Percentiles rank a stretch among this genome's conserved stretches.
These are phyloP conservation scores for Meda fulgida DNA, from an alignment of 2,797 vertebrate genomes.

Conservation along the genomic window DNA sequence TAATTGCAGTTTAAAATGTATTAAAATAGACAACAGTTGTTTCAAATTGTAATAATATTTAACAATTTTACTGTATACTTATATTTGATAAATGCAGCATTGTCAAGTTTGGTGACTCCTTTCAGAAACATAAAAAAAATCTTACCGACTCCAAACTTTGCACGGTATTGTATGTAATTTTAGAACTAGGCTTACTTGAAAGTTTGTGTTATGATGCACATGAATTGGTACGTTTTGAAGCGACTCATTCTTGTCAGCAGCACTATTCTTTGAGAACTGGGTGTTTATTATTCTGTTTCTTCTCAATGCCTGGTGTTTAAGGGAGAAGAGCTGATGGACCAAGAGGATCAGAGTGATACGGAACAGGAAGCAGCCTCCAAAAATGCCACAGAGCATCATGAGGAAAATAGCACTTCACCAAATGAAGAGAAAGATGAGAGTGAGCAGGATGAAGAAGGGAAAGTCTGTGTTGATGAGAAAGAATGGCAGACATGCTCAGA, in stretches of 20 bases:
- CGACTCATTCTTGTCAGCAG: background rate
- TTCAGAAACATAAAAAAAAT: background rate
- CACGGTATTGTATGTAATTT: background rate
- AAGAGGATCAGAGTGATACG: conserved; percentile 67
- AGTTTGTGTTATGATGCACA: background rate
- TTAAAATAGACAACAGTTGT: background rate
- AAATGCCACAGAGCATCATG: background rate
- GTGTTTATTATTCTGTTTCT: background rate
- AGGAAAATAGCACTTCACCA: conserved; percentile 52
- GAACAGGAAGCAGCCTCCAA: conserved; percentile 56
- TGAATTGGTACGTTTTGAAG: background rate
- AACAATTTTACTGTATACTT: background rate
- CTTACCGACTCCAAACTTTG: background rate
- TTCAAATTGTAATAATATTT: background rate
- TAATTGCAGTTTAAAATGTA: background rate
- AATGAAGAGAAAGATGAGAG: conserved; percentile 5
- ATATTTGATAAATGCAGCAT: background rate
- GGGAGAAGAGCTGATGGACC: conserved; percentile 71
- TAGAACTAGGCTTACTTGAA: background rate
- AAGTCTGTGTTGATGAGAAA: conserved; percentile 70
- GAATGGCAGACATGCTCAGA: conserved; percentile 81
- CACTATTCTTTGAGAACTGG: background rate
- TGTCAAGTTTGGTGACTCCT: background rate
- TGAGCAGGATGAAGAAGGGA: conserved; percentile 64
- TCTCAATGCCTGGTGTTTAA: conserved; percentile 61